Percentiles rank a stretch among this genome's conserved stretches.
These are phyloP conservation scores for Myiothlypis coronata DNA, from an alignment of 2,797 vertebrate species.

Conservation along the genomic window DNA sequence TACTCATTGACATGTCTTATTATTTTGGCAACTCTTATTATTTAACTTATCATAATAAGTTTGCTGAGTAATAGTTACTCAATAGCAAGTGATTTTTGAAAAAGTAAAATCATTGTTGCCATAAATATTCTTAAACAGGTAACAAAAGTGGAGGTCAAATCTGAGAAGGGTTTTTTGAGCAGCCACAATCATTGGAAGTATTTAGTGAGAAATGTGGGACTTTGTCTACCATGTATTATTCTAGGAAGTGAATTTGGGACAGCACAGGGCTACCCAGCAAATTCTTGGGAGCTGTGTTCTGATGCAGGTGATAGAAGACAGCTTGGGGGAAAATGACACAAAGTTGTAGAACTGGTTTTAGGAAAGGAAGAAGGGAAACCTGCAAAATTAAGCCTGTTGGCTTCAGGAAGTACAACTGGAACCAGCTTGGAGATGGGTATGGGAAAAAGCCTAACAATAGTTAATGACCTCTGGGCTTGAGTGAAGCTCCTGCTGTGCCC, in stretches of 20 bases:
- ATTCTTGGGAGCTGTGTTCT: not conserved
- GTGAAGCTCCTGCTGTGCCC: not conserved
- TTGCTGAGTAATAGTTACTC: not conserved
- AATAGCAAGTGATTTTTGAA: not conserved
- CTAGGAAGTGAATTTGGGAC: not conserved
- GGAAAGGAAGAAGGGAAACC: not conserved
- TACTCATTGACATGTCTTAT: not conserved
- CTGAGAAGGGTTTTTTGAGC: not conserved
- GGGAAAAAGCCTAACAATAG: not conserved
- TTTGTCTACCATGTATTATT: not conserved
- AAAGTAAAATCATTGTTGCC: not conserved
- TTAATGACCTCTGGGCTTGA: not conserved
- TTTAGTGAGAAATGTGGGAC: not conserved
- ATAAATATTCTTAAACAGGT: not conserved
- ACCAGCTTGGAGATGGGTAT: not conserved
- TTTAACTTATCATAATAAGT: not conserved
- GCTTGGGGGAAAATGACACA: not conserved
- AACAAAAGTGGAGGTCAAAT: not conserved
- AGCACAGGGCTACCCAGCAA: not conserved
- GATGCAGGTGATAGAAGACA: not conserved
- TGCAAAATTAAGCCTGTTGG: not conserved
- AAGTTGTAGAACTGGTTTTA: not conserved
- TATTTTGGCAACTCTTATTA: not conserved
- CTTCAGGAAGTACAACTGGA: not conserved
- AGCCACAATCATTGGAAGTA: not conserved